Percentiles rank a stretch among this genome's conserved stretches.
These are phyloP conservation scores for Orthosia cruda DNA, from an alignment of 2,888 invertebrate genomes.

Conservation along the genomic window DNA sequence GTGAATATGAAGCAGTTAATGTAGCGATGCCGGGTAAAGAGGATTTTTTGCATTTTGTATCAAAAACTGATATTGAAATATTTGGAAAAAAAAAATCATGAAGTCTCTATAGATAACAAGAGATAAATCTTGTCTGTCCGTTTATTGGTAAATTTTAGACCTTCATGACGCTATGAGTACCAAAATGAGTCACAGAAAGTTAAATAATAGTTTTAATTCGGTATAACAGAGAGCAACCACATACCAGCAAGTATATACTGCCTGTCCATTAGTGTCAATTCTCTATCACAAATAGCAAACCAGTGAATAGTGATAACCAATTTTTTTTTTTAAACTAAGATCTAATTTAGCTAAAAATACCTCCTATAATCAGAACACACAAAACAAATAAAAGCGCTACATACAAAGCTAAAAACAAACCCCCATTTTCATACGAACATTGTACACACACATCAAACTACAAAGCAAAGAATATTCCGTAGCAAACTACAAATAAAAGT, in stretches of 20 bases:
- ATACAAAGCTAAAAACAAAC: not conserved
- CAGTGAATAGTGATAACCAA: not conserved
- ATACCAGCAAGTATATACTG: too few relatives aligned
- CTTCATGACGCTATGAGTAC: not conserved
- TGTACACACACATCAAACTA: slow-evolving; percentile 2
- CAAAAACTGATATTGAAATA: slow-evolving; percentile 10
- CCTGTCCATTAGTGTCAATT: too few relatives aligned
- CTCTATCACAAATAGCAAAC: too few relatives aligned
- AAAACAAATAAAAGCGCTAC: too few relatives aligned
- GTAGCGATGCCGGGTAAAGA: not conserved
- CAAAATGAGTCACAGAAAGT: not conserved
- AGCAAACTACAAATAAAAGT: slow-evolving; percentile 26
- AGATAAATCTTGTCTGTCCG: not conserved
- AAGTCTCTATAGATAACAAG: not conserved
- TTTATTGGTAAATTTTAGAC: not conserved
- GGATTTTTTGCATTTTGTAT: slow-evolving; percentile 17
- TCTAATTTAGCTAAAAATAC: too few relatives aligned
- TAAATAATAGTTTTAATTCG: too few relatives aligned
- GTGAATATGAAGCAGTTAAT: slow-evolving; percentile 35
- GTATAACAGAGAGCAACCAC: too few relatives aligned
- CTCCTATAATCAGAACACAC: too few relatives aligned
- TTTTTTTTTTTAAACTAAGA: too few relatives aligned
- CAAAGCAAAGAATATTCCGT: slow-evolving; percentile 35
- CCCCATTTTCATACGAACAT: not conserved
- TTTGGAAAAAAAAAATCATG: too few relatives aligned